Base-by-base conservation (phyloP, 2,888 invertebrate species). In the Cantharis rustica region DNA sequence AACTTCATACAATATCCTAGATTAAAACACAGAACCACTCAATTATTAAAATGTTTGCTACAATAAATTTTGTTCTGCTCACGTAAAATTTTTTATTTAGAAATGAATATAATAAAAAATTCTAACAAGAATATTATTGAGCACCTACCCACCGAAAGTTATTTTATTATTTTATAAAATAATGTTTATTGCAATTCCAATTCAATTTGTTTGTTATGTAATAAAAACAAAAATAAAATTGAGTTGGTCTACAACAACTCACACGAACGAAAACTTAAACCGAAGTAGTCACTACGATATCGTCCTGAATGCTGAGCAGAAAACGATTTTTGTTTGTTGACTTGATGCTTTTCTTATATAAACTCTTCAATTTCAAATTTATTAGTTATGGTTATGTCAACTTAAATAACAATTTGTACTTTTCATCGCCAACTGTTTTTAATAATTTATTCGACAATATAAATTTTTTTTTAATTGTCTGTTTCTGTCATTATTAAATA, bases 201-300 rank as follows among this genome's bases (percentile, higher is more conserved):
- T 66, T 72, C 23, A 23, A 26, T 23, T 72, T 27, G 73, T 73
- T 70, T 68, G 68, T 73, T 73, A 73, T 17, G 68, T 64, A 73
- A 73, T 68, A 27, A 73, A 68, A 73, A 69, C 47, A 47, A 31
- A 68, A 70, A 61, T 27, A 73, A 69, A 31, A 72, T 71, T 17
- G 72, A 66, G 64, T 66, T 66, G 64, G 64, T 20, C 64, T 20
- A 66, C 20, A 66, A 66, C 64, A 66, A 66, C 64, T 66, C 64
- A 23, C 20, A 64, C 64, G 23, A 63, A 66, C n/a, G 64, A 66
- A 66, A 66, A 66, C 64, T 66, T 66, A 66, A 66, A 66, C 64
- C 64, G 17, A 66, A 66, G 68, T 26, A 20, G 71, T 20, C 20
- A 63, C 17, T 16, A n/a, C 68, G 70, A 31, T 71, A 68, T 69